phyloP scores from a whole-genome alignment of 2,888 invertebrate genomes.

The Arctia plantaginis region DNA sequence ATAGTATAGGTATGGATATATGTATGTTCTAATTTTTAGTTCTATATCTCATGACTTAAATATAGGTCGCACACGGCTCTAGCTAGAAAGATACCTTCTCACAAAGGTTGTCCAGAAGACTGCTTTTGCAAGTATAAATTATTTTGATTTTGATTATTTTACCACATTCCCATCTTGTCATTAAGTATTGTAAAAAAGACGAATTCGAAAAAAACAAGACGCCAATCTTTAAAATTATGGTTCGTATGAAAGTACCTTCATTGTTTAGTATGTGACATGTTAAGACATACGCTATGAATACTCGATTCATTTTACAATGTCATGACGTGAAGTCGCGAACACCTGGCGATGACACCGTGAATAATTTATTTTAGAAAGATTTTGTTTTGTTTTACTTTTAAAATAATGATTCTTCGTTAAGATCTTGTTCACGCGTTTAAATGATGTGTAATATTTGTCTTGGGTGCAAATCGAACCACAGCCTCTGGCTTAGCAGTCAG shows the following conservation, averaged over 20 bases:
- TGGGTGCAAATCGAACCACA: no score
- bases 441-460: background rate
- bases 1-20: no score
- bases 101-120: background rate
- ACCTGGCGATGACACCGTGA: background rate
- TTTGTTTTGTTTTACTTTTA: background rate
- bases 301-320: background rate
- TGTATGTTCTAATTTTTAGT: no score
- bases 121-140: background rate
- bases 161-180: no score
- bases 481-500: no score
- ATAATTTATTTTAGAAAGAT: background rate
- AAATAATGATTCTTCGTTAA: background rate
- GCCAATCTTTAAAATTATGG: background rate
- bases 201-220: no score
- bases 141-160: no score
- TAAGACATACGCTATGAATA: conserved; percentile 11
- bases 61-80: background rate
- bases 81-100: background rate
- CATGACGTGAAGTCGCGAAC: background rate
- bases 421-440: background rate
- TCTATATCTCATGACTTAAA: no score
- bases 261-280: background rate
- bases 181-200: no score
- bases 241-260: background rate